Base-by-base conservation (phyloP, 2,797 vertebrate genomes). In the Pseudocheirus occidentalis region DNA sequence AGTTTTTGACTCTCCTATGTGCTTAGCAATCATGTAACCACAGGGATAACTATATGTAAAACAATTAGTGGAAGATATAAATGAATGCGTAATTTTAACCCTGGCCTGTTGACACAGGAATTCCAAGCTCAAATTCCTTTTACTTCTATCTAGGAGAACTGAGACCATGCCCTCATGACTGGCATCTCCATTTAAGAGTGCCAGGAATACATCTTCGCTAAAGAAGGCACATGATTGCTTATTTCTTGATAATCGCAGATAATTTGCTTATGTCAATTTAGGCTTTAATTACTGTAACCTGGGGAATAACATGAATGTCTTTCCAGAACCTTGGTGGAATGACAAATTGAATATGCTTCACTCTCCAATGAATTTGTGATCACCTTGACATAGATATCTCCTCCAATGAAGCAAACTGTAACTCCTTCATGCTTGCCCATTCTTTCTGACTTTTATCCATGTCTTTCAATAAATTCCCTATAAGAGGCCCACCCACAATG, bases 241-340 rank as follows among this genome's bases (percentile, higher is more conserved):
- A 93, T 59, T 55, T n/a, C 90, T 46, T 94, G 50, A 58, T n/a
- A 73, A 73, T 73, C 34, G 27, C 31, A 91, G 56, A 46, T 93
- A 55, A 90, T 96, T 95, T 94, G 59, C 24, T 95, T 95, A 94
- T 91, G 18, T 50, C 59, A 96, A 34, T 55, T 29, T 89, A 9
- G 1, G 14, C 31, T 66, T 91, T 90, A 93, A 62, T 81, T 55
- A 58, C 81, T 87, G 90, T 92, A 87, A 93, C 55, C 46, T 92
- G 90, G 58, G 58, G 50, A 91, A 94, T 31, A 96, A 90, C 91
- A 57, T 10, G 29, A 29, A 40, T 95, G 5, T 56, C 55, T 91
- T 62, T 54, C n/a, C 55, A 91, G 40, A 18, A 14, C 59, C 62
- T 59, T 73, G 24, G 93, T 66, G 34, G 62, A 40, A 73, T 73